phyloP scores from a whole-genome alignment of 2,888 invertebrate species.

The Metalampra italica region DNA sequence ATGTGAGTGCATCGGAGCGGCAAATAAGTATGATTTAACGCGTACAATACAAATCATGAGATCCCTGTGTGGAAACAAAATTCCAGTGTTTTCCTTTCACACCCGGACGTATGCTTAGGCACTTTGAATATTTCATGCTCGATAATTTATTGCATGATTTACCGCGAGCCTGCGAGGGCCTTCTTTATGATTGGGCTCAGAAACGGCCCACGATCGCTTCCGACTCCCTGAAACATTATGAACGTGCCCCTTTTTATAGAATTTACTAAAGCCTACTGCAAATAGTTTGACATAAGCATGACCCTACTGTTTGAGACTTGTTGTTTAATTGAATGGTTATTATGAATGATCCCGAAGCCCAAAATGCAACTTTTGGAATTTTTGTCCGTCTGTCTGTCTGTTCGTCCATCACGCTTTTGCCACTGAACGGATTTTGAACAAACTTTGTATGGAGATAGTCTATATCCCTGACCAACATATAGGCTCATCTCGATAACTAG shows the following conservation, averaged over 20 bases:
- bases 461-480: no score
- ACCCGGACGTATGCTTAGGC: conserved; percentile 51
- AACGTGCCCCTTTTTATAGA: conserved; percentile 37
- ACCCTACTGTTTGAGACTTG: no score
- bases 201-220: conserved; percentile 25
- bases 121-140: conserved; percentile 69
- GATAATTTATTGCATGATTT: conserved; percentile 74
- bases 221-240: conserved; percentile 30
- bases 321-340: no score
- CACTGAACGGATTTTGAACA: no score
- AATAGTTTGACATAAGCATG: no score
- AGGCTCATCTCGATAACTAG: no score
- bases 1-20: conserved; percentile 27
- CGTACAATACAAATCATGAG: conserved; percentile 21
- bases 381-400: no score
- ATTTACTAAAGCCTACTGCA: conserved; percentile 24
- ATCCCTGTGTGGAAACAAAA: conserved; percentile 28
- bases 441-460: no score
- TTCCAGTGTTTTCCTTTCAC: conserved; percentile 47
- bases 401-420: no score
- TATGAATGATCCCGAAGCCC: no score
- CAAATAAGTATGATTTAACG: conserved; percentile 35
- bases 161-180: conserved; percentile 40
- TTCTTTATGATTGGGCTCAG: conserved; percentile 38
- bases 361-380: no score